A percentile compares a stretch with the other conserved stretches of the same genome.
phyloP scores from a whole-genome alignment of 2,113 vertebrate genomes.

The Ceyx melanurus region DNA sequence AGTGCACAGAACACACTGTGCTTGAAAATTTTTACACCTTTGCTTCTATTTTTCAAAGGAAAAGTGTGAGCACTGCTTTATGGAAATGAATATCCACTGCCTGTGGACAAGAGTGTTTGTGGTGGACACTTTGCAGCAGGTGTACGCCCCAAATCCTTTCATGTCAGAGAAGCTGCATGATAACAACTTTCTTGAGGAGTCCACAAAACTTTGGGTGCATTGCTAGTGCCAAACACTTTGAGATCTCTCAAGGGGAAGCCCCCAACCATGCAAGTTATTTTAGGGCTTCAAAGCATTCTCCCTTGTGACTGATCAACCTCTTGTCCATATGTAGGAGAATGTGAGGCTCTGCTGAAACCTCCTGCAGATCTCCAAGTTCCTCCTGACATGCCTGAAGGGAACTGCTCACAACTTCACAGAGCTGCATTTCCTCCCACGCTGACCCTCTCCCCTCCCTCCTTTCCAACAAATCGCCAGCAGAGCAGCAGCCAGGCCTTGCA shows the following conservation, averaged over 20 bases:
- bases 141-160: neutral
- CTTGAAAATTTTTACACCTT: neutral
- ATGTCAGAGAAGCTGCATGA: neutral
- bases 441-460: neutral
- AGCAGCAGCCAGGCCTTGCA: neutral
- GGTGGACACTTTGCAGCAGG: neutral
- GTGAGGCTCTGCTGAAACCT: neutral
- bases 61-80: neutral
- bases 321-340: neutral
- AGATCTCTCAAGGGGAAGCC: neutral
- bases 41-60: neutral
- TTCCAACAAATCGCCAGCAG: neutral
- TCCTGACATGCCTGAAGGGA: neutral
- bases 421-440: neutral
- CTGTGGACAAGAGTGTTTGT: neutral
- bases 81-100: no score
- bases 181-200: neutral
- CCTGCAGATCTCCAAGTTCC: neutral
- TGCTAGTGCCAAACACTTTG: neutral
- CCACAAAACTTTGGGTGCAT: neutral
- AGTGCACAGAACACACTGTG: neutral
- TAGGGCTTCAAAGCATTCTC: slow-evolving; percentile 26
- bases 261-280: neutral
- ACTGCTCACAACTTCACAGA: neutral
- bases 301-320: neutral